These are phyloP conservation scores for Ursus arctos DNA, from an alignment of 2,113 vertebrate genomes.

Conservation along the genomic window DNA sequence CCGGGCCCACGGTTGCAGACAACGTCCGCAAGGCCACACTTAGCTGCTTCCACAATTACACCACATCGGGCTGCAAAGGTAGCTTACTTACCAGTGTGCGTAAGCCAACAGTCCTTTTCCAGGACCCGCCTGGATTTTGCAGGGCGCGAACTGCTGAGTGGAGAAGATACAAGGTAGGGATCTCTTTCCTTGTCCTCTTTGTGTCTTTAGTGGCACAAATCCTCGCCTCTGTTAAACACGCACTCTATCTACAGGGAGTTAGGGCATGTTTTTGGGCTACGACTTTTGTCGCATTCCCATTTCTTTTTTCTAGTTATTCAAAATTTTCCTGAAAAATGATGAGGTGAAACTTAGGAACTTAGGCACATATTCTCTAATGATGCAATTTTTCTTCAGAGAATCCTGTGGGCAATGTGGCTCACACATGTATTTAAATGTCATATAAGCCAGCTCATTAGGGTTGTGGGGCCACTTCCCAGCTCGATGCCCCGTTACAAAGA, in stretches of 20 bases:
- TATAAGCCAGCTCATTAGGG: background rate
- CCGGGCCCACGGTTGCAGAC: too few species aligned
- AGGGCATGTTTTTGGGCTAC: background rate
- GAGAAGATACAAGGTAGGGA: too few species aligned
- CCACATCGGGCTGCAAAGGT: background rate
- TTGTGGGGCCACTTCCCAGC: background rate
- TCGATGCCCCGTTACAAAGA: background rate
- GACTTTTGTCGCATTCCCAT: background rate
- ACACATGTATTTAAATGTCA: background rate
- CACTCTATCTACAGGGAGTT: background rate
- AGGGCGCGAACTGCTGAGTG: too few species aligned
- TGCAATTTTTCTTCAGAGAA: background rate
- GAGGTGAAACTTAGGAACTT: background rate
- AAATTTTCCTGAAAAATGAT: background rate
- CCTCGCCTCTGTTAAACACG: background rate
- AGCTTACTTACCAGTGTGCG: background rate
- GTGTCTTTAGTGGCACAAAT: background rate
- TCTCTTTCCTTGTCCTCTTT: background rate
- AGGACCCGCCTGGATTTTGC: background rate
- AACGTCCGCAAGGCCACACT: fast-evolving
- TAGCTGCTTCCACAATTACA: fast-evolving
- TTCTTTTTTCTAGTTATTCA: background rate
- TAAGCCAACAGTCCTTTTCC: background rate
- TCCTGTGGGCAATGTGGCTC: background rate
- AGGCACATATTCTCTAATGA: background rate